Base-by-base conservation (phyloP, 2,888 invertebrate species). In the Diogma glabrata region DNA sequence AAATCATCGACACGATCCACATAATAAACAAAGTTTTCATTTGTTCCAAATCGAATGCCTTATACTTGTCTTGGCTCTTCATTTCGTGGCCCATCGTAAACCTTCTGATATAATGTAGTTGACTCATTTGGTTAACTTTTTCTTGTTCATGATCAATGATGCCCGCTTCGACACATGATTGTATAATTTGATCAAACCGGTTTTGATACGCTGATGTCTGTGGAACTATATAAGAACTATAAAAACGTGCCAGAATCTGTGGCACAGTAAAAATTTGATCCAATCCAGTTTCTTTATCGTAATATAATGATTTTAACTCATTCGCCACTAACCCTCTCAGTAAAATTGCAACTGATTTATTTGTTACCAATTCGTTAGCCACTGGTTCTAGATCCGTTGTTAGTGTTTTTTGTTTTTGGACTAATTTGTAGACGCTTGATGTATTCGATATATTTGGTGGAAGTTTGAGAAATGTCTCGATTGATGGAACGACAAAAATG, bases 141-240 rank as follows among this genome's bases (percentile, higher is more conserved):
- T 30, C 22, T 14, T 48, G 17, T 4, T 30, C 30, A 48, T 48
- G 12, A 22, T 33, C 14, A 16, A 30, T n/a, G 3, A 48, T 30
- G 9, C 48, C 48, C 6, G 20, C 19, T 22, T 48, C 30, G 8
- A 20, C 14, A 3, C n/a, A n/a, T 2, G 12, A 14, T 16, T 20
- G 30, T 14, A 48, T 30, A 9, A 48, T 33, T 33, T 33, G 30
- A 33, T 48, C 33, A 8, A 48, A 20, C 3, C 33, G 30, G 6
- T 33, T n/a, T 20, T 19, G 30, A n/a, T 24, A 48, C 17, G 48
- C 20, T 5, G 48, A 48, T 10, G 48, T 9, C 33, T 48, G 30
- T 14, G 48, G 48, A 7, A 48, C 48, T 22, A 48, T 30, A 33
- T 30, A 48, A 14, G 48, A 33, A 20, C 20, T 33, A 30, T 48